Evolutionary conservation across 1,140 invertebrate species (phyloP).

Genomic region (Drosophila malerkotliana): DNA sequence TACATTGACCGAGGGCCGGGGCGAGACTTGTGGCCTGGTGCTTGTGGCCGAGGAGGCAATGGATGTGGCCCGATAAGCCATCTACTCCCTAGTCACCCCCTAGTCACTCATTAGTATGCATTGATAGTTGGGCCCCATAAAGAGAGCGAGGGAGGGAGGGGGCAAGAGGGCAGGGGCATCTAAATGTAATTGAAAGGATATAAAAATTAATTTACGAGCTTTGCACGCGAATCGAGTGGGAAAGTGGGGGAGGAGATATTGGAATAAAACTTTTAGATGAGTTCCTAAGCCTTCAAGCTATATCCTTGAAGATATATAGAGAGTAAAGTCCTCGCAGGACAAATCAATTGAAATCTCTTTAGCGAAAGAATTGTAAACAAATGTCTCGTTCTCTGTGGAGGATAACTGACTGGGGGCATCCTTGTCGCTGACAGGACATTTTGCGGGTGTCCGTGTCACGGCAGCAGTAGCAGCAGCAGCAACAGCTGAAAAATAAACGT

Average conservation of each 20-base stretch:
- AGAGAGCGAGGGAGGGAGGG: too few species aligned
- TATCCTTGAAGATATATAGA: too few species aligned
- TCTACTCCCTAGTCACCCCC: conserved; percentile 1
- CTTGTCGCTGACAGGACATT: conserved; percentile 56
- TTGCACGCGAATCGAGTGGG: conserved; percentile 38
- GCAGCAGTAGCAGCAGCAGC: conserved; percentile 18
- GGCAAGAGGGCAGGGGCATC: too few species aligned
- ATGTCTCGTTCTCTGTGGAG: background rate
- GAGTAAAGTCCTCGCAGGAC: background rate
- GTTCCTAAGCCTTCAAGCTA: background rate
- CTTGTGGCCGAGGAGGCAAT: conserved; percentile 16
- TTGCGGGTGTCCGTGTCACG: conserved; percentile 51
- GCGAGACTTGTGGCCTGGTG: conserved; percentile 9
- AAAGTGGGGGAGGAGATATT: too few species aligned
- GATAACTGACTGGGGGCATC: conserved; percentile 38
- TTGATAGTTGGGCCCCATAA: conserved; percentile 47
- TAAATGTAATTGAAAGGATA: conserved; percentile 66
- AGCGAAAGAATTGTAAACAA: conserved; percentile 30
- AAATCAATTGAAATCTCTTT: conserved; percentile 35
- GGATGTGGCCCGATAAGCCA: conserved; percentile 28
- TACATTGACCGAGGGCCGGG: conserved; percentile 22
- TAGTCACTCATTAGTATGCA: conserved; percentile 66
- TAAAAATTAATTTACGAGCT: conserved; percentile 72
- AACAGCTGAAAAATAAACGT: conserved; percentile 66
- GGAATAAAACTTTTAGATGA: background rate